A percentile compares a stretch with the other conserved stretches of the same genome.
Conservation (phyloP, 2,797 vertebrate genomes). For the Prunella strophiata region DNA sequence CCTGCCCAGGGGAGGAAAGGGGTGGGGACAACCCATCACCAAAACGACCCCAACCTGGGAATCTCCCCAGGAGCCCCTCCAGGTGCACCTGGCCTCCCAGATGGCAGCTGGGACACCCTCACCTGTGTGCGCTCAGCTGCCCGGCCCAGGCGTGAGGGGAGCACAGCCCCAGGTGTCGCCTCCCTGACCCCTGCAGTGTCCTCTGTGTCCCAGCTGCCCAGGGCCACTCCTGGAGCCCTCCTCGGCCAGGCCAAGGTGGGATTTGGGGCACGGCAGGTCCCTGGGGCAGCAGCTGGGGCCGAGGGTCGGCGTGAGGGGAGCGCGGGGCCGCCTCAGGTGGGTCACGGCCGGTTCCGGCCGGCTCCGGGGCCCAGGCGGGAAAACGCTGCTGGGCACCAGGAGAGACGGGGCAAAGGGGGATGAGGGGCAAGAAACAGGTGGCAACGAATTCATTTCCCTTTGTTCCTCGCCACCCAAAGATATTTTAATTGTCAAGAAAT, state of each 20-base stretch:
- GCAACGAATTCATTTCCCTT: accelerated
- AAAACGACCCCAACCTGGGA: neutral
- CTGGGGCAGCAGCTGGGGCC: neutral
- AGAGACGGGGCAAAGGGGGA: accelerated
- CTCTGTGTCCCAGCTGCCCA: accelerated
- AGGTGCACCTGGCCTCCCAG: accelerated
- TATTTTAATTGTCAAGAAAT: neutral
- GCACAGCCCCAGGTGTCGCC: accelerated
- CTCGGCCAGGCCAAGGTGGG: accelerated
- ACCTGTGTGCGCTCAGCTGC: accelerated
- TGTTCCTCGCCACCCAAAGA: neutral
- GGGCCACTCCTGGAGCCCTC: accelerated
- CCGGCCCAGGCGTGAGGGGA: accelerated
- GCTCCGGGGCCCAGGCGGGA: accelerated
- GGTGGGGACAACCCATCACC: neutral
- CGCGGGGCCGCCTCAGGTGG: accelerated
- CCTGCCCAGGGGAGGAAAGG: accelerated
- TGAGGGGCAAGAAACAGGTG: accelerated
- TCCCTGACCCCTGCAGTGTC: accelerated
- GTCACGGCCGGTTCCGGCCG: accelerated
- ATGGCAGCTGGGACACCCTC: neutral
- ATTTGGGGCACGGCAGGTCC: accelerated
- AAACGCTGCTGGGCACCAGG: accelerated
- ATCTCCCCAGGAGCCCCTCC: neutral
- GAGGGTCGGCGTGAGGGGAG: neutral